Evolutionary conservation across 2,113 vertebrate species (phyloP), one percentile per base, ranked within the genome.

Genomic region (Grallaria varia): DNA sequence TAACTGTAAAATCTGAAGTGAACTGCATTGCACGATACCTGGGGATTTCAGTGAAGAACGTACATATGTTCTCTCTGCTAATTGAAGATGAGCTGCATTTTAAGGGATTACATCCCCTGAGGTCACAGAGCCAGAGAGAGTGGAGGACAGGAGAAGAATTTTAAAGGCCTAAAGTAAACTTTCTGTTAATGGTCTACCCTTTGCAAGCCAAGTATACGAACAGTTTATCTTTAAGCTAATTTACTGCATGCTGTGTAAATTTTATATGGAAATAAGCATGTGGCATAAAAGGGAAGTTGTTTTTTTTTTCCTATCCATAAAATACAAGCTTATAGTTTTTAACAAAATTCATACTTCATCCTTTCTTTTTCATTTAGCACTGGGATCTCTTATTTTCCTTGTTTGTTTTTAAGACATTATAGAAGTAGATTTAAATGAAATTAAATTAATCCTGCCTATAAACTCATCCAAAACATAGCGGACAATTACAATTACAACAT

Each of bases 51-150:
- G 96, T 96, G 96, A 97, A 97, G 94, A 97, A 90, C 69, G 17
- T 97, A 91, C 97, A 98, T 97, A 98, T 98, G 98, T 97, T 98
- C 97, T 97, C 94, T 94, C 88, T 95, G 90, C 95, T 98, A 98
- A 98, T 97, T 98, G 97, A 98, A 97, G 96, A 98, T 97, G 96
- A 98, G 89, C 73, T 98, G 97, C 96, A 96, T 97, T 98, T 98
- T 96, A 97, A 97, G n/a, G 37, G 66, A 98, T 97, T 97, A 94
- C 72, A 94, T 98, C 94, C 94, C 90, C 72, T 92, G 97, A 96
- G 97, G 96, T 95, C 42, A 4, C 78, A 78, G 91, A 97, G 73
- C 35, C 91, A 90, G 79, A 94, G 90, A 92, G 91, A 94, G 49
- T 0, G 0, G 90, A 96, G 63, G 37, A 76, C n/a, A 94, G 85